Base-by-base conservation (phyloP, 2,797 vertebrate genomes). In the Danionella dracula region DNA sequence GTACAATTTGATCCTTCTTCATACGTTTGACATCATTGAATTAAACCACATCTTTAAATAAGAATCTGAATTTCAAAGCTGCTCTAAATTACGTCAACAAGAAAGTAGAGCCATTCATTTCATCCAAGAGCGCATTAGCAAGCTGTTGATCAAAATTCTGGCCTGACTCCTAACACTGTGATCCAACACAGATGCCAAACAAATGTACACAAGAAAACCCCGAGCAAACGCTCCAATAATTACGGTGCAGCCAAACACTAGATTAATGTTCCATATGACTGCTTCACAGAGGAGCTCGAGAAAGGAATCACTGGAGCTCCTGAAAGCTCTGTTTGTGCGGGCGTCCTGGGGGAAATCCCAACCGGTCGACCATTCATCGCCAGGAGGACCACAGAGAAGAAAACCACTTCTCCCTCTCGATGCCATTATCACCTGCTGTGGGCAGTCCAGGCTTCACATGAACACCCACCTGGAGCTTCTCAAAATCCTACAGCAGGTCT, bases 291-390 rank as follows among this genome's bases (percentile, higher is more conserved):
- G 62, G 10, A 42, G 34, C 21, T 27, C 2, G 19, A 40, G 49
- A 35, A 31, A 65, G 42, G 51, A 56, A 66, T 63, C 55, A 48
- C 27, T 21, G 6, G 8, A 72, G 78, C 63, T 50, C 21, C 31
- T 68, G 21, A 60, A 72, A 76, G 71, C 54, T 75, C 40, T 81
- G 77, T 81, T 84, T 85, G 78, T 56, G 61, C 74, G 66, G 60
- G 3, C 1, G 41, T 32, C 81, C 72, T 74, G 17, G 48, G 81
- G 79, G 79, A 84, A 85, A 85, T 85, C 68, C 78, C 53, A 44
- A 46, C 11, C 72, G 78, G 72, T 71, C n/a, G 7, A 15, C 21
- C 65, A 79, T 63, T 15, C 65, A 71, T 62, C 46, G n/a, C n/a
- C 23, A 27, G 23, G 3, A 27, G 23, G 23, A 27, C 3, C 23